Evolutionary conservation across 2,888 invertebrate genomes (phyloP).

Genomic region (Tholera decimalis): DNA sequence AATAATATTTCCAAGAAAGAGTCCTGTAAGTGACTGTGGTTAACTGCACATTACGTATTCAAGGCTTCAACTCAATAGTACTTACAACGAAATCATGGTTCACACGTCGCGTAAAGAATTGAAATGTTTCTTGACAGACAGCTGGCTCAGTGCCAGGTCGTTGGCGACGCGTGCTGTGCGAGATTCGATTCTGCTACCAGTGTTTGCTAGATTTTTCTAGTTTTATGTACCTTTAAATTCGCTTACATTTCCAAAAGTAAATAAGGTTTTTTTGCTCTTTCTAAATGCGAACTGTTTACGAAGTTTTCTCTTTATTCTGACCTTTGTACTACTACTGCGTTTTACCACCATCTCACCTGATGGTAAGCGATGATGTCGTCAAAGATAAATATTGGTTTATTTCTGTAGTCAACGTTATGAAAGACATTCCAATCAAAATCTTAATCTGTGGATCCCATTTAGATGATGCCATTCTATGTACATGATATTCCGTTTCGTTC

Average conservation of each 20-base stretch:
- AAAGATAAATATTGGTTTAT: background rate
- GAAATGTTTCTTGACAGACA: slow-evolving; percentile 69
- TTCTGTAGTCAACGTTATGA: background rate
- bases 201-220: slow-evolving; percentile 64
- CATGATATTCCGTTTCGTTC: no score
- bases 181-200: slow-evolving; percentile 67
- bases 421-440: background rate
- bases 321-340: background rate
- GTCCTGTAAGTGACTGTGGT: slow-evolving; percentile 20
- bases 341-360: no score
- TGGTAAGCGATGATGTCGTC: no score
- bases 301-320: background rate
- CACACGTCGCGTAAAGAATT: slow-evolving; percentile 65
- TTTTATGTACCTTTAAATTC: slow-evolving; percentile 35
- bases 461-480: background rate
- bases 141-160: slow-evolving; percentile 71
- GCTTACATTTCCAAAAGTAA: slow-evolving; percentile 31
- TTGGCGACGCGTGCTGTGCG: slow-evolving; percentile 69
- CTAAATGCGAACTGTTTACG: slow-evolving; percentile 14
- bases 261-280: slow-evolving; percentile 11
- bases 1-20: background rate
- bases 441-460: no score
- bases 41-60: slow-evolving; percentile 38
- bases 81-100: slow-evolving; percentile 49
- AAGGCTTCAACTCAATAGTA: slow-evolving; percentile 42